These are phyloP conservation scores for Polylopha cassiicola DNA, from an alignment of 2,888 invertebrate species.

Conservation along the genomic window DNA sequence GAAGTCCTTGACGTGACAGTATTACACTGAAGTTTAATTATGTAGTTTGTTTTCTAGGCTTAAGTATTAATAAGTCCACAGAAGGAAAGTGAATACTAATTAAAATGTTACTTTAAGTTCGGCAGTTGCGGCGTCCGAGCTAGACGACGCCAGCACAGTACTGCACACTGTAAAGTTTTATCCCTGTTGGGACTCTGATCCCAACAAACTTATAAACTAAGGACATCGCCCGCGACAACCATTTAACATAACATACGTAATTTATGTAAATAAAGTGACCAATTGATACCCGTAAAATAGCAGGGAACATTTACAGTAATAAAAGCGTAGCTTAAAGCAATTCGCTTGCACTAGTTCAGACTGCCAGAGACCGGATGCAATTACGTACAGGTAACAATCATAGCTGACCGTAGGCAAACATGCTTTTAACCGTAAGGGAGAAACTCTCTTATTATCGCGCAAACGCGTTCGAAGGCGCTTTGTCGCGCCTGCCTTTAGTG, in stretches of 20 bases:
- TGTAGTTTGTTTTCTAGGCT: slow-evolving; percentile 21
- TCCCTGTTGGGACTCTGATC: slow-evolving; percentile 37
- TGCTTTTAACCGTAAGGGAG: slow-evolving; percentile 57
- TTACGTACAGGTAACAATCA: slow-evolving; percentile 67
- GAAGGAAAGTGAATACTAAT: slow-evolving; percentile 48
- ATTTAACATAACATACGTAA: slow-evolving; percentile 33
- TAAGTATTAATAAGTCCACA: slow-evolving; percentile 38
- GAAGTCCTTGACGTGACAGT: too few relatives aligned
- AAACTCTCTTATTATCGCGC: slow-evolving; percentile 63
- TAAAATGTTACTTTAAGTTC: slow-evolving; percentile 56
- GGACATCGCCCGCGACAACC: slow-evolving; percentile 33
- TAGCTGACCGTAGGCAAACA: slow-evolving; percentile 51
- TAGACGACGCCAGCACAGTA: slow-evolving; percentile 38
- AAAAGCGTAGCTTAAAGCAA: too few relatives aligned
- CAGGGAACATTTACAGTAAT: too few relatives aligned
- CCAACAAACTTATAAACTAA: slow-evolving; percentile 37
- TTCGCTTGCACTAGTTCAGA: too few relatives aligned
- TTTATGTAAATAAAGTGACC: slow-evolving; percentile 8
- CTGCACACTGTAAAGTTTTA: slow-evolving; percentile 49
- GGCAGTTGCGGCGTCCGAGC: slow-evolving; percentile 37
- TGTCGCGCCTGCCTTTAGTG: too few relatives aligned
- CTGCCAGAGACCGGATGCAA: slow-evolving; percentile 57
- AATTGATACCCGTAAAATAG: too few relatives aligned
- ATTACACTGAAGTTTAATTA: not conserved
- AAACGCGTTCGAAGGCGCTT: slow-evolving; percentile 33